Evolutionary conservation across 1,140 invertebrate genomes (phyloP).

Genomic region (Drosophila carrolli): DNA sequence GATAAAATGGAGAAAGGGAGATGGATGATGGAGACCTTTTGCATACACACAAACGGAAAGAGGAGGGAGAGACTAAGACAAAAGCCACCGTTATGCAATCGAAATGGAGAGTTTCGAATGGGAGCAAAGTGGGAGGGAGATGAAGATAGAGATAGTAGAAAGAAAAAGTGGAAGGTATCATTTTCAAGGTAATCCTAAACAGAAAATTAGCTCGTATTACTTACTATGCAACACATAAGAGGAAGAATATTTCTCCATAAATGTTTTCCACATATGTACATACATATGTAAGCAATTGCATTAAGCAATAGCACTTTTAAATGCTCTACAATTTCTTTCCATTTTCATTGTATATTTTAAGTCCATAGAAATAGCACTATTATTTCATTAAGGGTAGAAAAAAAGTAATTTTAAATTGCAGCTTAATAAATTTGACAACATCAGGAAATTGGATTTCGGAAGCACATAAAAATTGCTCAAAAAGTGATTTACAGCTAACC

Average conservation of each 20-base stretch:
- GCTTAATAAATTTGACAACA: background rate
- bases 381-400: background rate
- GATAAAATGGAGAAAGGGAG: slow-evolving; percentile 5
- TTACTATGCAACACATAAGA: background rate
- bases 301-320: too few species aligned
- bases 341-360: too few species aligned
- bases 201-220: slow-evolving; percentile 1
- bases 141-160: slow-evolving; percentile 12
- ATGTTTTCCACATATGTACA: too few species aligned
- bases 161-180: slow-evolving; percentile 7
- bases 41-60: slow-evolving; percentile 12
- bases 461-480: background rate
- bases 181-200: slow-evolving; percentile 14
- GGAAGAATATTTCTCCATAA: too few species aligned
- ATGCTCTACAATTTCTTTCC: too few species aligned
- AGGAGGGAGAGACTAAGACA: background rate
- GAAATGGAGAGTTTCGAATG: slow-evolving; percentile 41
- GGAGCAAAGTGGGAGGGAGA: slow-evolving; percentile 16
- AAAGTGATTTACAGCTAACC: background rate
- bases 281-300: too few species aligned
- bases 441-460: slow-evolving; percentile 2
- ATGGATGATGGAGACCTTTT: slow-evolving; percentile 23
- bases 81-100: slow-evolving; percentile 35
- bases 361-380: too few species aligned
- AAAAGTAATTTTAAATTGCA: background rate